Percentiles rank a stretch among this genome's conserved stretches.
Evolutionary conservation across 2,797 vertebrate species (phyloP).

Genomic region (Macropodus opercularis): DNA sequence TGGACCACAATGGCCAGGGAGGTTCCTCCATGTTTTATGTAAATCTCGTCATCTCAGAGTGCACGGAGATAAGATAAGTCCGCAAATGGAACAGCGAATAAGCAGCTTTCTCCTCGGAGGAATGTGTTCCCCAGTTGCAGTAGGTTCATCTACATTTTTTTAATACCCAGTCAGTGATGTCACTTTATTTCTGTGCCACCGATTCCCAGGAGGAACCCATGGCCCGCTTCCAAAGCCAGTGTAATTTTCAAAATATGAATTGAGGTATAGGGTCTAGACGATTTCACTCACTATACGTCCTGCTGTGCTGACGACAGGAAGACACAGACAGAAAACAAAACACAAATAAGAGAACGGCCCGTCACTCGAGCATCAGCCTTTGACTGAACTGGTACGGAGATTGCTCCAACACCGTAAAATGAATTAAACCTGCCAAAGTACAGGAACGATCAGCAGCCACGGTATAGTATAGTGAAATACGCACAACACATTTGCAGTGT

Average conservation of each 20-base stretch:
- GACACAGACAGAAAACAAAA: constrained; percentile 35
- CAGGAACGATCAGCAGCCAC: constrained; percentile 62
- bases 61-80: constrained; percentile 73
- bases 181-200: constrained; percentile 82
- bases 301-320: constrained; percentile 62
- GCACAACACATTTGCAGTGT: constrained; percentile 63
- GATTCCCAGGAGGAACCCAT: constrained; percentile 74
- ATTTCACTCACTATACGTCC: constrained; percentile 56
- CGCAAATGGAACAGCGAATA: constrained; percentile 79
- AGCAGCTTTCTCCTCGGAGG: constrained; percentile 80
- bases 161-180: constrained; percentile 81
- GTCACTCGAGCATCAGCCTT: constrained; percentile 40
- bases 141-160: constrained; percentile 82
- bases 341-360: constrained; percentile 20
- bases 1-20: constrained; percentile 58
- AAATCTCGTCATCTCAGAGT: constrained; percentile 77
- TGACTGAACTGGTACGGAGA: constrained; percentile 30
- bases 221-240: constrained; percentile 79
- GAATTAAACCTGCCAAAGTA: constrained; percentile 48
- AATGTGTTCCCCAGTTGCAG: constrained; percentile 77
- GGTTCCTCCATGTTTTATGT: constrained; percentile 78
- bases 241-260: constrained; percentile 79
- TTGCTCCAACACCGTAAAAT: constrained; percentile 34
- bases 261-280: constrained; percentile 76
- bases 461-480: constrained; percentile 61